Conservation (phyloP, 2,113 vertebrate genomes). For the Anthoscopus minutus region DNA sequence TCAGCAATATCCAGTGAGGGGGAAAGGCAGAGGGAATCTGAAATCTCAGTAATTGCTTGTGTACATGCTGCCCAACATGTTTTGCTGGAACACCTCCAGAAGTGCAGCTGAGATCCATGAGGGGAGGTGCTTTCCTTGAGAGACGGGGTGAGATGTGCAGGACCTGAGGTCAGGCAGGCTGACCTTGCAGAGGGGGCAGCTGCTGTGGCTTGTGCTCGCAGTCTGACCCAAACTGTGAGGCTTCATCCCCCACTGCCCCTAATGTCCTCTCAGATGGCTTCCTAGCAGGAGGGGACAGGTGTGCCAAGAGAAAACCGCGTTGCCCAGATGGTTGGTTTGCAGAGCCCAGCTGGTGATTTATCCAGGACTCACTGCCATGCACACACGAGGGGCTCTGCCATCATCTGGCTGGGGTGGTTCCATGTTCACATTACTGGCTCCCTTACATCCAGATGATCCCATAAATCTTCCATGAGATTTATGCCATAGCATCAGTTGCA, state of each 20-base stretch:
- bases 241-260: slow-evolving; percentile 24
- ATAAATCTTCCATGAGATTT: slow-evolving; percentile 63
- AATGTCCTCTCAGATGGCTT: slow-evolving; percentile 64
- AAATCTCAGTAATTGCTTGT: not conserved
- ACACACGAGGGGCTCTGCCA: not conserved
- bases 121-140: slow-evolving; percentile 9
- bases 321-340: slow-evolving; percentile 69
- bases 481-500: slow-evolving; percentile 1
- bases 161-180: slow-evolving; percentile 3
- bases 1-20: not conserved
- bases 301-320: slow-evolving; percentile 40
- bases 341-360: slow-evolving; percentile 60
- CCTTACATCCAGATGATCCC: slow-evolving; percentile 57
- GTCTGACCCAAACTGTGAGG: slow-evolving; percentile 27
- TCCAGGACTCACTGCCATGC: slow-evolving; percentile 26
- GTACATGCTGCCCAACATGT: not conserved
- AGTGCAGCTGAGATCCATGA: slow-evolving; percentile 1
- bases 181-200: slow-evolving; percentile 48
- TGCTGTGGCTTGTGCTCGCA: slow-evolving; percentile 42
- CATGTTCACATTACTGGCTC: not conserved
- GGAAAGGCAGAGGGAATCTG: not conserved
- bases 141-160: not conserved
- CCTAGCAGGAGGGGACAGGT: slow-evolving; percentile 45
- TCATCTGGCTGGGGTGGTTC: slow-evolving; percentile 13
- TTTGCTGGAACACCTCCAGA: slow-evolving; percentile 27